Percentiles rank a stretch among this genome's conserved stretches.
Evolutionary conservation across 1,140 invertebrate species (phyloP).

Genomic region (Eulimnadia texana): DNA sequence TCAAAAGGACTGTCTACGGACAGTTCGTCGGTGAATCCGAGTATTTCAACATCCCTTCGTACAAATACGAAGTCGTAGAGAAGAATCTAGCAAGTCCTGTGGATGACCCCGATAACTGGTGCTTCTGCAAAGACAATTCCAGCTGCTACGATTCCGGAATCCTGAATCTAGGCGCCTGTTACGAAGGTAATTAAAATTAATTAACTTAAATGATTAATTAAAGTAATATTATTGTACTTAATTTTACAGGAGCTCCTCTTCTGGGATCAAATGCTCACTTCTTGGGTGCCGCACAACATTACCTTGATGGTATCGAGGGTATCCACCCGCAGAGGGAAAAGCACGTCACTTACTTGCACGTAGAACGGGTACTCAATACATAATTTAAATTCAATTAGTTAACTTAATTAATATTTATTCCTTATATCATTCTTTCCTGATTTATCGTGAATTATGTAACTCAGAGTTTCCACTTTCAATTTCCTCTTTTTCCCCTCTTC

Average conservation of each 20-base stretch:
- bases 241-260: not conserved
- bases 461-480: too few relatives aligned
- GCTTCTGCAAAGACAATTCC: not conserved
- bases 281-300: not conserved
- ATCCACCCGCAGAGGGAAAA: not conserved
- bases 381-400: not conserved
- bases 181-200: constrained; percentile 1
- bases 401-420: too few relatives aligned
- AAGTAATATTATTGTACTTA: not conserved
- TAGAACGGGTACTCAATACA: constrained; percentile 1
- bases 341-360: not conserved
- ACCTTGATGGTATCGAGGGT: not conserved
- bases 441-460: too few relatives aligned
- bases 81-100: not conserved
- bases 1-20: not conserved
- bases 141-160: not conserved
- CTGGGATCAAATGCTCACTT: not conserved
- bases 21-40: not conserved
- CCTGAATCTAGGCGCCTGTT: not conserved
- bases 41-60: not conserved
- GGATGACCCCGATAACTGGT: constrained; percentile 3
- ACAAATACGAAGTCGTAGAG: not conserved
- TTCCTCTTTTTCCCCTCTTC: too few relatives aligned
- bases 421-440: too few relatives aligned
- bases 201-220: not conserved